phyloP scores from a whole-genome alignment of 2,113 vertebrate genomes.

The Bolborhynchus lineola region DNA sequence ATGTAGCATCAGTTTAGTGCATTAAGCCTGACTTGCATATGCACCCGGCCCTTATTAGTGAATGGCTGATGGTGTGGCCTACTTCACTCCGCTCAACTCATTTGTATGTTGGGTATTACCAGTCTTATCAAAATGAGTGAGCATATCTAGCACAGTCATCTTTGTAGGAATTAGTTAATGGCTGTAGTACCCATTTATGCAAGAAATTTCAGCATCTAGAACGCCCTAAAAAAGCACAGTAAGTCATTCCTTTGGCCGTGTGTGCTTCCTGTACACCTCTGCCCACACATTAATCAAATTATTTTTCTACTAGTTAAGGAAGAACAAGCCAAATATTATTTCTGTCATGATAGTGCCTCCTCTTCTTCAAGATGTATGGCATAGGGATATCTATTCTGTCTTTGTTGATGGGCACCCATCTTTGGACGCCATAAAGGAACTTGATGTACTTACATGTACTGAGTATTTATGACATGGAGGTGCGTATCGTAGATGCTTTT shows the following conservation, averaged over 20 bases:
- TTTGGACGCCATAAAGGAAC: not conserved
- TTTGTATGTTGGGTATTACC: not conserved
- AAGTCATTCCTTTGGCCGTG: not conserved
- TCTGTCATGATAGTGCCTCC: not conserved
- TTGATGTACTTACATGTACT: not conserved
- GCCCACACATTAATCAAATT: not conserved
- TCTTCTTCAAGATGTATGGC: not conserved
- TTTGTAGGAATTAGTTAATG: not conserved
- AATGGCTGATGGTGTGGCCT: not conserved
- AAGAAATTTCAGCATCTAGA: not conserved
- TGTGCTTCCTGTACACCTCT: not conserved
- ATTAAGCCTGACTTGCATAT: not conserved
- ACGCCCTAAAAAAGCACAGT: not conserved
- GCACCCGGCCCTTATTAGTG: too few relatives aligned
- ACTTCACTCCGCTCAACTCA: not conserved
- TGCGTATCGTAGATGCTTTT: not conserved
- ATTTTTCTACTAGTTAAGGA: not conserved
- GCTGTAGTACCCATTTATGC: not conserved
- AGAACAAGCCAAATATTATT: not conserved
- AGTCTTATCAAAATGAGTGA: not conserved
- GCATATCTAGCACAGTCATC: rapidly evolving
- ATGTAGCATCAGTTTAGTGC: not conserved
- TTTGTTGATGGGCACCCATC: not conserved
- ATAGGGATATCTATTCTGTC: rapidly evolving
- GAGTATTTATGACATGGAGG: not conserved